A percentile compares a stretch with the other conserved stretches of the same genome.
Conservation (phyloP, 2,797 vertebrate species). For the Sternotherus odoratus region DNA sequence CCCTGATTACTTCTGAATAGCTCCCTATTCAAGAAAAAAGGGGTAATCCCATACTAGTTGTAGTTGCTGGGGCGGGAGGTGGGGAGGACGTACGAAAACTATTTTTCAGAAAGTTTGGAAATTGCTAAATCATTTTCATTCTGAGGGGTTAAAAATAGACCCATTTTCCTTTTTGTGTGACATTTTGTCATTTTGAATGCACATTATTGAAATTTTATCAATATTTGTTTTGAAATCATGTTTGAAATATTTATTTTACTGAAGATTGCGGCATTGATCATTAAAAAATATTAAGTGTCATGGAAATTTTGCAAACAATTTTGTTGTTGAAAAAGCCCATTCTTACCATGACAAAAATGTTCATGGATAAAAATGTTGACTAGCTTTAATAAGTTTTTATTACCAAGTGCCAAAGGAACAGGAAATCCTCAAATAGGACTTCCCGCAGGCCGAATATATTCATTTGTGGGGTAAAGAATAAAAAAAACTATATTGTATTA, state of each 20-base stretch:
- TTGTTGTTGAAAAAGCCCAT: neutral
- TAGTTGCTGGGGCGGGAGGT: too few relatives aligned
- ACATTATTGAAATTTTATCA: neutral
- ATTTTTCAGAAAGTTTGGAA: neutral
- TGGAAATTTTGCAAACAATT: neutral
- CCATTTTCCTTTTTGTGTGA: accelerated
- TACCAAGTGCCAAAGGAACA: neutral
- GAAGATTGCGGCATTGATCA: neutral
- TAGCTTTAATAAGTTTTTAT: neutral
- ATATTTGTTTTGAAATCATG: neutral
- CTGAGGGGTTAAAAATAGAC: neutral
- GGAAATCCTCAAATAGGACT: neutral
- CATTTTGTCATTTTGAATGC: neutral
- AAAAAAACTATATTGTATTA: neutral
- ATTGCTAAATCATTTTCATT: neutral
- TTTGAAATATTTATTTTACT: neutral
- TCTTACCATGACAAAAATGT: neutral
- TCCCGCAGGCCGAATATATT: neutral
- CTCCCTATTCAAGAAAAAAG: neutral
- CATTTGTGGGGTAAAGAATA: neutral
- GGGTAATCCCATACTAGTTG: neutral
- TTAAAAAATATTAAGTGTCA: neutral
- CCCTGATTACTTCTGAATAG: neutral
- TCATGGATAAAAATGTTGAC: neutral
- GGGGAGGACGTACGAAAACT: neutral